Base-by-base conservation (phyloP, 2,113 vertebrate genomes). In the Ariopsis seemanni region DNA sequence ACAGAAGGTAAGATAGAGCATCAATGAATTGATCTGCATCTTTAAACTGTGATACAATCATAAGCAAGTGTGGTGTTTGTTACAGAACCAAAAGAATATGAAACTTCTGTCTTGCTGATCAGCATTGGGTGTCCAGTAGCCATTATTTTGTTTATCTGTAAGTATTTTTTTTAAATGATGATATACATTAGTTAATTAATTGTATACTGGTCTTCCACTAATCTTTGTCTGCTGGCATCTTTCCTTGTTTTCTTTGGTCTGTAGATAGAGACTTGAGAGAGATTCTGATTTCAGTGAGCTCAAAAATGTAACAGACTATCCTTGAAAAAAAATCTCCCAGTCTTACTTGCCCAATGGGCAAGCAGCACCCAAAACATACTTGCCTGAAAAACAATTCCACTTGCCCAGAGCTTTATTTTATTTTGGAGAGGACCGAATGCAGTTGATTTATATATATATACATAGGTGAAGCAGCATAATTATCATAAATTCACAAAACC, bases 111-210 rank as follows among this genome's bases (percentile, higher is more conserved):
- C 62, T 17, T 74, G 57, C 25, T 82, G 15, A 79, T 83, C 6
- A 20, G 27, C 48, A 52, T n/a, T 15, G 80, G 63, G 42, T 86
- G 80, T 63, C 55, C 65, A 15, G 4, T 62, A 27, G 27, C 3
- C 4, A 22, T 86, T 57, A 57, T 65, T 50, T 63, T 84, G 7
- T 11, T 84, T 14, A 77, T 88, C 63, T 90, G 89, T 90, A 81
- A 88, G 89, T 86, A 8, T 42, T 42, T 42, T 48, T 18, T 42
- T 30, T 11, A 53, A 53, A 7, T 25, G 20, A 42, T 72, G 34
- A 48, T 72, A 17, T 6, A 20, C 9, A 1, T 53, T 53, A 53
- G 42, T 75, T 75, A 10, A 50, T 7, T 50, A 74, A 48, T 48
- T 74, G 18, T 10, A 50, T 50, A 22, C 18, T 50, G 42, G 20